Base-by-base conservation (phyloP, 2,113 vertebrate genomes). In the Alligator mississippiensis region DNA sequence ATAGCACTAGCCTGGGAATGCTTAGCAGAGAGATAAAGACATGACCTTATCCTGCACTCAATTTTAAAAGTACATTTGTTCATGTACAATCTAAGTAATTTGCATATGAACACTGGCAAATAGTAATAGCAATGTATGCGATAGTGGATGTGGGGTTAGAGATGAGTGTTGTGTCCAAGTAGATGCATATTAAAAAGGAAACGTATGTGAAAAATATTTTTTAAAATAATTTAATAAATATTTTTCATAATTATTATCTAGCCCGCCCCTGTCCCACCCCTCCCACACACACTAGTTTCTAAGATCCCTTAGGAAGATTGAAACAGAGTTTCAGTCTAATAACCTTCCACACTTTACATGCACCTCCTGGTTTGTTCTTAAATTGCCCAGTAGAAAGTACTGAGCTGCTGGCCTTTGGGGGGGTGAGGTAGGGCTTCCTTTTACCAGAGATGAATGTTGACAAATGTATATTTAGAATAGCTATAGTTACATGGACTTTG, bases 401-500 rank as follows among this genome's bases (percentile, higher is more conserved):
- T 2, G 93, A 97, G 92, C 92, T 96, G 92, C 92, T 95, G 96
- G 89, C 93, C 95, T 89, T 96, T 54, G 30, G 96, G 91, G 21
- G 22, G 34, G 92, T 96, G 95, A 93, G 95, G 94, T 93, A 95
- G 93, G 94, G 95, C 94, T 96, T 86, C 22, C 34, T 25, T 38
- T 74, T 47, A 74, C 11, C 19, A 74, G 70, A 47, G 11, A 74
- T 1, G 80, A 96, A 89, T 95, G 94, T 95, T 96, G 94, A 97
- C 89, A 96, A 87, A 95, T 96, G 95, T 93, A 96, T 94, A 85
- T 0, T 2, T 90, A 92, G 94, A 95, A 96, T 95, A 94, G 95
- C 94, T 96, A 96, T 96, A 96, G 96, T 97, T 95, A 96, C 94
- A 96, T 83, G 92, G 96, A 96, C 92, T 97, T 96, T 96, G 95